Conservation (phyloP, 2,797 vertebrate species). For the Pseudotriccus pelzelni region DNA sequence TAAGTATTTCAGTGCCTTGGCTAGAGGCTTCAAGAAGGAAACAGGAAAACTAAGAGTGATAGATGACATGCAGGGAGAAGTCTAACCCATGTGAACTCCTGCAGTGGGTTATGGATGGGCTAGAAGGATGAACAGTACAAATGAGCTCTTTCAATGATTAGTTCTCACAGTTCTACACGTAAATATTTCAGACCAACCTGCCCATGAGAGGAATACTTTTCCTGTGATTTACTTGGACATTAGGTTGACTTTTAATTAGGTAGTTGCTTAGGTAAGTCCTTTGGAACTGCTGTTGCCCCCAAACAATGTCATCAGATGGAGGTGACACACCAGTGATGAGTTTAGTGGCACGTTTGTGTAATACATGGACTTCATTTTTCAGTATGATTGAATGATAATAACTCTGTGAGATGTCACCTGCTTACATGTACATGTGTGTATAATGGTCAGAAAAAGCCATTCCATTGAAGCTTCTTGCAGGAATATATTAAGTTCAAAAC, state of each 20-base stretch:
- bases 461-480: neutral
- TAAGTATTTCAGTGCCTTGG: neutral
- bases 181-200: neutral
- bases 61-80: neutral
- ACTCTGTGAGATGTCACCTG: neutral
- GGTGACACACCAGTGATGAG: rapidly evolving
- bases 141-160: neutral
- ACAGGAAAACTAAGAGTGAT: neutral
- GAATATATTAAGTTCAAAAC: neutral
- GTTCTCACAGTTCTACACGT: neutral
- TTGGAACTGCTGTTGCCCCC: neutral
- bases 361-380: neutral
- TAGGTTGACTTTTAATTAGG: neutral
- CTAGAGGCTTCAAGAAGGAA: neutral
- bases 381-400: neutral
- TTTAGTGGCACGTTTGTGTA: neutral
- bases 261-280: neutral
- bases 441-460: neutral
- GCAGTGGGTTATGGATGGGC: neutral
- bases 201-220: neutral
- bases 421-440: neutral
- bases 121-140: neutral
- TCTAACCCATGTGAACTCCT: neutral
- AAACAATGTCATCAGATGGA: neutral
- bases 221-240: neutral